Percentiles rank a stretch among this genome's conserved stretches.
Evolutionary conservation across 1,140 invertebrate genomes (phyloP).

Genomic region (fruit fly (Drosophila melanogaster)): DNA sequence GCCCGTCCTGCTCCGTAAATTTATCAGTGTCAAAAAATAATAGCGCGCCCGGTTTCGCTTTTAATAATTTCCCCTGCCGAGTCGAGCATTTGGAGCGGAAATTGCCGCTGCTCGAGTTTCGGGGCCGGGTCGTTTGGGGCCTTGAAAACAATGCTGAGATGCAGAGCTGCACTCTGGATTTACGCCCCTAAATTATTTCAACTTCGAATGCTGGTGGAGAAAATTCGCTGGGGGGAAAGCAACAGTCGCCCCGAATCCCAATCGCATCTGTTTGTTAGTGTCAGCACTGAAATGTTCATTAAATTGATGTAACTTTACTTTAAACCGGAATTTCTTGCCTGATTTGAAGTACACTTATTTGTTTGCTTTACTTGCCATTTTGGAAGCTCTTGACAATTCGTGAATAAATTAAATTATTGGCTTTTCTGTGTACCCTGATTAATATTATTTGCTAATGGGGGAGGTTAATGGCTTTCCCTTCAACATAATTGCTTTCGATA

Average conservation of each 20-base stretch:
- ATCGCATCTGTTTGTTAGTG: slow-evolving; percentile 15
- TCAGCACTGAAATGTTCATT: slow-evolving; percentile 66
- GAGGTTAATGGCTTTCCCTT: slow-evolving; percentile 11
- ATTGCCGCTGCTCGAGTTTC: slow-evolving; percentile 71
- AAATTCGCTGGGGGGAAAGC: slow-evolving; percentile 19
- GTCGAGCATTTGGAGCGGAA: slow-evolving; percentile 76
- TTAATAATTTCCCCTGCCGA: slow-evolving; percentile 81
- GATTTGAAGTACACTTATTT: slow-evolving; percentile 28
- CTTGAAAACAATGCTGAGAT: slow-evolving; percentile 64
- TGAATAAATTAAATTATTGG: slow-evolving; percentile 29
- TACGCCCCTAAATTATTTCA: slow-evolving; percentile 58
- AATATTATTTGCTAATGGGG: slow-evolving; percentile 7
- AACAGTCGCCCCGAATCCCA: slow-evolving; percentile 1
- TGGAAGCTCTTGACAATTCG: slow-evolving; percentile 18
- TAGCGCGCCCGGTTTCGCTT: slow-evolving; percentile 79
- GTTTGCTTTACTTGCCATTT: slow-evolving; percentile 11
- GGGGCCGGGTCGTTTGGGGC: slow-evolving; percentile 43
- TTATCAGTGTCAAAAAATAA: slow-evolving; percentile 83
- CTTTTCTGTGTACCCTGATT: slow-evolving; percentile 2
- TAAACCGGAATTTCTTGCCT: slow-evolving; percentile 12
- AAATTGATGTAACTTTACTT: slow-evolving; percentile 65
- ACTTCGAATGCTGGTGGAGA: slow-evolving; percentile 11
- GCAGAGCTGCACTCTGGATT: slow-evolving; percentile 21
- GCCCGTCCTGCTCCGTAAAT: slow-evolving; percentile 52
- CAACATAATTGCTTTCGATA: slow-evolving; percentile 19